These are phyloP conservation scores for Oryzias melastigma DNA, from an alignment of 2,113 vertebrate genomes.

Conservation along the genomic window DNA sequence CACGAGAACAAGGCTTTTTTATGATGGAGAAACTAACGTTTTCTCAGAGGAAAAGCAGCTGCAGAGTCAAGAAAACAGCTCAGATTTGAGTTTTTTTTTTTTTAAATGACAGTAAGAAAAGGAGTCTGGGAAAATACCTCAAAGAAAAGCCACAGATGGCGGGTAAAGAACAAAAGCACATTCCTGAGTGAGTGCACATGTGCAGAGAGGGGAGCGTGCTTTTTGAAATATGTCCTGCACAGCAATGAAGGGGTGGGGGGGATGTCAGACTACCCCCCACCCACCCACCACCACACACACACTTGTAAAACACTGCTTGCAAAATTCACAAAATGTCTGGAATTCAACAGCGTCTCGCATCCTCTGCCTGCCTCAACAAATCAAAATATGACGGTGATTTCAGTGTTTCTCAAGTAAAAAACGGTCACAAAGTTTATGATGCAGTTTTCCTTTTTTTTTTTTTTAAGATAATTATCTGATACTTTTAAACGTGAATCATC, in stretches of 20 bases:
- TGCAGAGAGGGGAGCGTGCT: conserved; percentile 40
- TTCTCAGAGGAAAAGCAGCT: conserved; percentile 41
- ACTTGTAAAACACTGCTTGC: conserved; percentile 59
- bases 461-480: too few relatives aligned
- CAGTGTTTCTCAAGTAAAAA: neutral
- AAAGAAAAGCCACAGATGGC: conserved; percentile 61
- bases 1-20: conserved; percentile 46
- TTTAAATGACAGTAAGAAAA: conserved; percentile 35
- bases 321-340: conserved; percentile 66
- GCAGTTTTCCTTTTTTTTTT: too few relatives aligned
- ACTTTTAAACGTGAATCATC: too few relatives aligned
- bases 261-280: conserved; percentile 30
- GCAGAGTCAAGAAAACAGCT: conserved; percentile 36
- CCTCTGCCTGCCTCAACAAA: conserved; percentile 49
- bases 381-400: conserved; percentile 21
- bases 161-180: conserved; percentile 59
- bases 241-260: conserved; percentile 38
- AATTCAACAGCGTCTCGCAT: conserved; percentile 53
- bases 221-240: conserved; percentile 57
- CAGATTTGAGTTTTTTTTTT: conserved; percentile 3
- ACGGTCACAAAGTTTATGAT: too few relatives aligned
- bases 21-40: conserved; percentile 47
- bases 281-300: neutral
- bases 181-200: conserved; percentile 72
- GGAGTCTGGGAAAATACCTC: conserved; percentile 61